Base-by-base conservation (phyloP, 2,797 vertebrate genomes). In the Takifugu rubripes region DNA sequence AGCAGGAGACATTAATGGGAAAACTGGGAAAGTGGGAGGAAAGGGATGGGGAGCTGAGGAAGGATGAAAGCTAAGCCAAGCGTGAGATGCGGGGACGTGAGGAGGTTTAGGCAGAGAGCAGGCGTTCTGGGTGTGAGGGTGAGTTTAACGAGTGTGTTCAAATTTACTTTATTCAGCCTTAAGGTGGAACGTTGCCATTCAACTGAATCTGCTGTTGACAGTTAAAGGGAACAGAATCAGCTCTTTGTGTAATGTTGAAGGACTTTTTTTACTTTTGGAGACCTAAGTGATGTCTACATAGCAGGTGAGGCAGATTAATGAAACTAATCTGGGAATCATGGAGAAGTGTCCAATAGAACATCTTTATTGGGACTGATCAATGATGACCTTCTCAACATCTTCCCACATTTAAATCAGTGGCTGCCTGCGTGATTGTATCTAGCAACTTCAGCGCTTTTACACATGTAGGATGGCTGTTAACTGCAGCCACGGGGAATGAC, bases 1-100 rank as follows among this genome's bases (percentile, higher is more conserved):
- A 61, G 82, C 72, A 61, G 65, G 70, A 82, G 66, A 65, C 52
- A 52, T 54, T 75, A 70, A 56, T 64, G 43, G 69, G 51, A 59
- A 64, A 68, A 66, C 25, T 66, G 43, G 59, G 53, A 49, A 68
- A 66, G 24, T 66, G 43, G 59, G 53, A 49, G 51, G 50, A 61
- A 27, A 66, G 45, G 47, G 58, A 54, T 17, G 43, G 48, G 61
- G 71, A 36, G 58, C 64, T 40, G 53, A 61, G 58, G 44, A 49
- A 62, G 64, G 66, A 67, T 67, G 66, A 80, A 63, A 65, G 74
- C 49, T 43, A 56, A 64, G 72, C 56, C 33, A 31, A 50, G 58
- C 42, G 58, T 45, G 57, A 74, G 70, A 79, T 74, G 44, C 56
- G 49, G 36, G 21, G 49, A 50, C 60, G 45, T 40, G 42, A 56